Percentiles rank a stretch among this genome's conserved stretches.
Evolutionary conservation across 2,888 invertebrate genomes (phyloP).

Genomic region (Oscheius sp.): DNA sequence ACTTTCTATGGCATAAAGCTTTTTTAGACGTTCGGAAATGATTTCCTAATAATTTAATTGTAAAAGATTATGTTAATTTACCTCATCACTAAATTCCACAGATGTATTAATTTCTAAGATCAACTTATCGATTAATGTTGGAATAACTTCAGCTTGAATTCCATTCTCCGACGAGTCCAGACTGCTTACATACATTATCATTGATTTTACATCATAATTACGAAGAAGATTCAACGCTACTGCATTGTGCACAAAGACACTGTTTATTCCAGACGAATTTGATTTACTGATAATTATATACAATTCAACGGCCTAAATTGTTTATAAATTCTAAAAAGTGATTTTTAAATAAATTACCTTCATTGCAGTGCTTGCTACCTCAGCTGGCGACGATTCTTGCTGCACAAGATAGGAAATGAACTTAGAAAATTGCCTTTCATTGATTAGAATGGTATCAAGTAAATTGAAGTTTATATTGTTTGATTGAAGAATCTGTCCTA

Average conservation of each 20-base stretch:
- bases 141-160: neutral
- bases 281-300: conserved; percentile 1
- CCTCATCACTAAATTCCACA: conserved; percentile 6
- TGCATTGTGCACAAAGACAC: neutral
- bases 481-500: conserved; percentile 42
- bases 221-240: neutral
- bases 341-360: neutral
- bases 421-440: neutral
- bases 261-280: neutral
- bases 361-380: conserved; percentile 1
- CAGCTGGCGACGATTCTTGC: neutral
- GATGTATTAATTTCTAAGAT: neutral
- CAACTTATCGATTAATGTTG: conserved; percentile 8
- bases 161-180: neutral
- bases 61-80: neutral
- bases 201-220: neutral
- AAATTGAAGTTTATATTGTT: conserved; percentile 29
- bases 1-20: neutral
- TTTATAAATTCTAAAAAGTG: neutral
- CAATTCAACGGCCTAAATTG: conserved; percentile 18
- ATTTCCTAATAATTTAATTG: neutral
- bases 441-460: conserved; percentile 8
- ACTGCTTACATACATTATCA: neutral
- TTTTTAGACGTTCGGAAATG: neutral
- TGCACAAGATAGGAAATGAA: conserved; percentile 8